These are phyloP conservation scores for Typhlomys cinereus DNA, from an alignment of 2,113 vertebrate species.

Conservation along the genomic window DNA sequence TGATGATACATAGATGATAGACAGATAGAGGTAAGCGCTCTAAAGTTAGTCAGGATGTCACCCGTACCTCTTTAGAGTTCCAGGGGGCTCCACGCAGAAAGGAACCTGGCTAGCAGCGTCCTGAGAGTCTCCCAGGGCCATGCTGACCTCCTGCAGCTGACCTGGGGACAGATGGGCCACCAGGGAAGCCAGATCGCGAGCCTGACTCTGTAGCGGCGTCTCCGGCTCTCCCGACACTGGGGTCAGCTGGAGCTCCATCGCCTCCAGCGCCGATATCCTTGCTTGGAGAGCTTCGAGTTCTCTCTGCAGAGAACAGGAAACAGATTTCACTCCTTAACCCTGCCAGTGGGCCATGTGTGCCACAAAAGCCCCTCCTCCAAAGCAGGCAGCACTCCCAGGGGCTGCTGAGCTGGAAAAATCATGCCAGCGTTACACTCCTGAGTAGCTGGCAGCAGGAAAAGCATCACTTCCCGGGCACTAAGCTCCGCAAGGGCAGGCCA, in stretches of 20 bases:
- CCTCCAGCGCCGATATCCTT: conserved; percentile 86
- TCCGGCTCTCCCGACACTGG: conserved; percentile 87
- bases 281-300: conserved; percentile 89
- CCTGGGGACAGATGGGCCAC: conserved; percentile 77
- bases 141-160: conserved; percentile 87
- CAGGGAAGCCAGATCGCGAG: conserved; percentile 84
- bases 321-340: conserved; percentile 32
- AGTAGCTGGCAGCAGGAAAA: conserved; percentile 53
- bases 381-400: conserved; percentile 2
- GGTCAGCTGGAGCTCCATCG: conserved; percentile 84
- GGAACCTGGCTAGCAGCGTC: conserved; percentile 82
- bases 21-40: background rate
- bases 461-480: conserved; percentile 24
- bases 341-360: background rate
- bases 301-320: conserved; percentile 81
- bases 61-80: conserved; percentile 87
- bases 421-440: conserved; percentile 37
- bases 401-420: conserved; percentile 54
- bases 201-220: conserved; percentile 81
- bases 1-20: no score
- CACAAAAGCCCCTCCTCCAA: background rate
- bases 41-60: conserved; percentile 5
- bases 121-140: conserved; percentile 87
- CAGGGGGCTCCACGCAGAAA: conserved; percentile 83
- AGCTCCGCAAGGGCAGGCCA: conserved; percentile 8